phyloP scores from a whole-genome alignment of 1,140 invertebrate genomes.

The Carposina sasakii region DNA sequence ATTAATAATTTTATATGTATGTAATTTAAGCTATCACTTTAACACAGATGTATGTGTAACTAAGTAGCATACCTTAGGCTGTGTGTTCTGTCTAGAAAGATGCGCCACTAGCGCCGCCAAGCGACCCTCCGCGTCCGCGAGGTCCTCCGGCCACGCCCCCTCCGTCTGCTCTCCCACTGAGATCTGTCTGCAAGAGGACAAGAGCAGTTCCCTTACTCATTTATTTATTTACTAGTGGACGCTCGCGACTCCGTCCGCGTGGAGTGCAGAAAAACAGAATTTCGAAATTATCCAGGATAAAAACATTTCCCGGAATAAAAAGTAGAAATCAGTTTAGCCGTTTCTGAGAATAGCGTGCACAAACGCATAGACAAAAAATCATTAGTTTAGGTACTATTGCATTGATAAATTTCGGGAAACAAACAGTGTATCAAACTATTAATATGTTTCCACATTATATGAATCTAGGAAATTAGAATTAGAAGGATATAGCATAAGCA shows the following conservation, averaged over 20 bases:
- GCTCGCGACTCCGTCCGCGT: no score
- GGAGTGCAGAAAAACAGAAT: neutral
- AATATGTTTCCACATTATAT: no score
- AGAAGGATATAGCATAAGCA: no score
- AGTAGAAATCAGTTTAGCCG: neutral
- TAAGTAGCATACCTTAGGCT: conserved; percentile 39
- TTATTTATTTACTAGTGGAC: neutral
- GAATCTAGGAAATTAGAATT: no score
- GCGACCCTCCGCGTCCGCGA: conserved; percentile 46
- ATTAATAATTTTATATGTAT: neutral
- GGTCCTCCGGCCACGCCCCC: conserved; percentile 51
- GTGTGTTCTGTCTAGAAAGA: conserved; percentile 34
- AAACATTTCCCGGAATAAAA: neutral
- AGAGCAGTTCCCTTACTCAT: neutral
- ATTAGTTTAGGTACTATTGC: no score
- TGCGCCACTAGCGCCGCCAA: conserved; percentile 54
- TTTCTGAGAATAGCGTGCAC: neutral
- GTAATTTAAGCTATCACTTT: neutral
- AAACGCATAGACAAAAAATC: neutral
- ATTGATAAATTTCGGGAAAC: no score
- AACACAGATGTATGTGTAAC: neutral
- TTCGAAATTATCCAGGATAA: neutral
- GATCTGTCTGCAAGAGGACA: conserved; percentile 34
- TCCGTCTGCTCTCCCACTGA: conserved; percentile 43
- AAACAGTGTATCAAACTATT: no score